Evolutionary conservation across 2,888 invertebrate species (phyloP), one percentile per base, ranked within the genome.

Genomic region (Vannuccia rotundouncinata): DNA sequence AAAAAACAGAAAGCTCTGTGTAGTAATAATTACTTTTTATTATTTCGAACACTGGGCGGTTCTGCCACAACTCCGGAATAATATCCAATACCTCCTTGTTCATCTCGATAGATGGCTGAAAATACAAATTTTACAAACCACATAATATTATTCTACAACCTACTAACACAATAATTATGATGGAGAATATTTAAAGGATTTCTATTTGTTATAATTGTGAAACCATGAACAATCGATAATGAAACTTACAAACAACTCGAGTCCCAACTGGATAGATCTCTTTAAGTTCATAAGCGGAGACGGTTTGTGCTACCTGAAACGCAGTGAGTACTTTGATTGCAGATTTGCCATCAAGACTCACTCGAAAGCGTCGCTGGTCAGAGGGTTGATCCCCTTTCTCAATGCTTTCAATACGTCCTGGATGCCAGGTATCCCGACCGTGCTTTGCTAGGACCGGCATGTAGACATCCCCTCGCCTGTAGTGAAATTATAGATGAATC

Each of bases 41-140:
- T 91, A 86, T 94, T 95, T 30, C 91, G 91, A 0, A 91, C 90
- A 84, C 92, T 92, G 0, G 94, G 93, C 78, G 92, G 91, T 85
- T 95, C 94, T 0, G 93, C 94, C 0, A 94, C 90, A 0, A 94
- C 91, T 0, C 94, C 95, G 0, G 93, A 92, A 86, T 92, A 94
- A 84, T 84, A 87, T 17, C 29, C 73, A 17, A 81, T 30, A 29
- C 45, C 30, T 22, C 74, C 80, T 10, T 75, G 31, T 1, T 81
- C 81, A 31, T 81, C 81, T 10, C 73, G 73, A 31, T 79, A 79
- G 0, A 79, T 31, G 1, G 79, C 79, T 79, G 29, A 17, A 79
- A 5, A 76, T n/a, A 73, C n/a, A 10, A 59, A n/a, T n/a, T n/a
- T n/a, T n/a, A n/a, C n/a, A n/a, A n/a, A n/a, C n/a, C n/a, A n/a